Base-by-base conservation (phyloP, 2,888 invertebrate species). In the Zygothrica quintamaculata region DNA sequence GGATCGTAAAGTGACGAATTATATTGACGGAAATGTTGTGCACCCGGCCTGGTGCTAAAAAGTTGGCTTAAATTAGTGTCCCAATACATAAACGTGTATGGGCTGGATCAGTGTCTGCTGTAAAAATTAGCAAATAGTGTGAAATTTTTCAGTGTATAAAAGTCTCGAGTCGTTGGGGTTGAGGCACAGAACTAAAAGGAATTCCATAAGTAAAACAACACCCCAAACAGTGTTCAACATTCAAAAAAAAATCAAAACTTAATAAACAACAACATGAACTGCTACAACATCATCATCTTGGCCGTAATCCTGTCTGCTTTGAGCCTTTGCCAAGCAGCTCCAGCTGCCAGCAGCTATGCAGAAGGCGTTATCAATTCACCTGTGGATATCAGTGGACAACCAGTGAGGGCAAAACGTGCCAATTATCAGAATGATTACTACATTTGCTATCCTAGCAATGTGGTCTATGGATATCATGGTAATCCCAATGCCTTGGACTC, bases 401-500 rank as follows among this genome's bases (percentile, higher is more conserved):
- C 62, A 1, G 78, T 80, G 46, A 50, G 78, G 0, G 37, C 47
- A 34, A 81, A 65, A 16, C 80, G 87, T 0, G 48, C 60, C 18
- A 72, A 40, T 15, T 68, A 59, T 18, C 50, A 47, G 1, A 47
- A 51, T 7, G 80, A 80, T 36, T 62, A 71, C 46, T 80, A 55
- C 43, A 86, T 80, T 33, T 80, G 80, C 6, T 80, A 80, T 60
- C 84, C 80, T 15, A 80, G 84, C 64, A 77, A 71, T 16, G 84
- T 48, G 0, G 80, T 80, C 18, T 86, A 84, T n/a, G 64, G 52
- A 13, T 67, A 71, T 4, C 12, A 76, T 11, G 47, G 18, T n/a
- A 48, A 16, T 29, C 40, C 50, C 3, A 59, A 46, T 22, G 33
- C 43, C 3, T 11, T 39, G 36, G 53, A 8, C 1, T 9, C 55